These are phyloP conservation scores for Apamea anceps DNA, from an alignment of 2,888 invertebrate species.

Conservation along the genomic window DNA sequence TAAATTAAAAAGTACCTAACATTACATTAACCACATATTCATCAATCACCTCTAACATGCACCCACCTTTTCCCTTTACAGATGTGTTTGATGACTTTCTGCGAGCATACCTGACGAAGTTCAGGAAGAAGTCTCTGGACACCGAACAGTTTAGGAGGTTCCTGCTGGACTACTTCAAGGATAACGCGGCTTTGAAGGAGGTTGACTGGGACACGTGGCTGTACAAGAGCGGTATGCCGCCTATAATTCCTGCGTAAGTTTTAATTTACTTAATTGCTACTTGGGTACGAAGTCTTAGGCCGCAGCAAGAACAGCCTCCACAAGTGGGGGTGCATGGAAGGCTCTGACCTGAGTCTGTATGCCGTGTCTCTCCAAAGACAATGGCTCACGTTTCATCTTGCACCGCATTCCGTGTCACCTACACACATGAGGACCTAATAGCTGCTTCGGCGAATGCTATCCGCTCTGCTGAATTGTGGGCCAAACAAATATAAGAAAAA, in stretches of 20 bases:
- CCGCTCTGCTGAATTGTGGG: no score
- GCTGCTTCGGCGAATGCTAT: no score
- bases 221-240: slow-evolving; percentile 96
- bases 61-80: slow-evolving; percentile 61
- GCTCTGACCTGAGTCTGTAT: no score
- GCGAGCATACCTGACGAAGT: slow-evolving; percentile 94
- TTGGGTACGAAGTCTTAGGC: no score
- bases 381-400: no score
- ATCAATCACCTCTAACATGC: background rate
- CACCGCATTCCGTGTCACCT: no score
- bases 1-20: background rate
- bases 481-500: no score
- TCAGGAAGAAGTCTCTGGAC: slow-evolving; percentile 95
- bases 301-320: no score
- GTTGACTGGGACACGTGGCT: slow-evolving; percentile 97
- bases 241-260: slow-evolving; percentile 93
- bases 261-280: background rate
- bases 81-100: slow-evolving; percentile 95
- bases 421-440: no score
- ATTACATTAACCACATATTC: no score
- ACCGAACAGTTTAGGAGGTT: slow-evolving; percentile 95
- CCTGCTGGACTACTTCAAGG: slow-evolving; percentile 93
- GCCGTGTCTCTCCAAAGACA: no score
- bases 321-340: no score
- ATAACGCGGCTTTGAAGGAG: slow-evolving; percentile 88